Evolutionary conservation across 2,888 invertebrate species (phyloP).

Genomic region (Gisinianus flammeolus): DNA sequence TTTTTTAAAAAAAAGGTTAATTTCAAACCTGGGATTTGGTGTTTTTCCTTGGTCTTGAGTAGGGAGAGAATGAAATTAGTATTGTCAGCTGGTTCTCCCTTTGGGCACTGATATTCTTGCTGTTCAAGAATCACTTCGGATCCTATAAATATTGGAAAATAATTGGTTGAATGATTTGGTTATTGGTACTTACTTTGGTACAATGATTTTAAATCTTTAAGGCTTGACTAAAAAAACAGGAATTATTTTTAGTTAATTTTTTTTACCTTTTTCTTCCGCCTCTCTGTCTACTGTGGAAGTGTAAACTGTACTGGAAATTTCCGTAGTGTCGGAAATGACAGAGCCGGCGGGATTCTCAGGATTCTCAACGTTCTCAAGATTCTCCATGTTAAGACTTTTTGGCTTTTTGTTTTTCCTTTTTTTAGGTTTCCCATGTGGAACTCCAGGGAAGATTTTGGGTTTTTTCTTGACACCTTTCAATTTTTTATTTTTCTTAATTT

Average conservation of each 20-base stretch:
- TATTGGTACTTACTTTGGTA: too few species aligned
- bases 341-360: too few species aligned
- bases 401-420: background rate
- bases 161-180: too few species aligned
- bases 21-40: slow-evolving; percentile 2
- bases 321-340: background rate
- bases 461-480: background rate
- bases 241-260: too few species aligned
- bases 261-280: background rate
- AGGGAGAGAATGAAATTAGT: background rate
- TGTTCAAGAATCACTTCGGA: background rate
- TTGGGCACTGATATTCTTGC: background rate
- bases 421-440: background rate
- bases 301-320: background rate
- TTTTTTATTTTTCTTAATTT: background rate
- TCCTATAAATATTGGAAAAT: too few species aligned
- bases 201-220: too few species aligned
- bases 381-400: background rate
- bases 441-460: background rate
- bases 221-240: too few species aligned
- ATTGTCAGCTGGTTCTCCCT: background rate
- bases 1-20: too few species aligned
- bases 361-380: background rate
- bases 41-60: background rate
- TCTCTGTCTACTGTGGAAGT: background rate